A percentile compares a stretch with the other conserved stretches of the same genome.
phyloP scores from a whole-genome alignment of 2,113 vertebrate genomes.

The Grammomys dolichurus region DNA sequence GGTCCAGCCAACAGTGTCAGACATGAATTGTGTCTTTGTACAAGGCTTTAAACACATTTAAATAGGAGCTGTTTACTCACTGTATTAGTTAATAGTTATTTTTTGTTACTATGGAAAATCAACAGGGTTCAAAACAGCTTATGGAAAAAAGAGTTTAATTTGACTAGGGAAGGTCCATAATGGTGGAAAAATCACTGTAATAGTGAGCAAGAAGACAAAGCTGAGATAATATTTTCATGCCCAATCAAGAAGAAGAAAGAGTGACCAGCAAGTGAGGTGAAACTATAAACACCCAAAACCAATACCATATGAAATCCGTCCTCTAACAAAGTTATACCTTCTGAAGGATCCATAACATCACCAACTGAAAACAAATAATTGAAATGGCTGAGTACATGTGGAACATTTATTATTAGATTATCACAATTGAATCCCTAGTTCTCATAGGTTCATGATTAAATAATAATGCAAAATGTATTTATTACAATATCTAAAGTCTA shows the following conservation, averaged over 20 bases:
- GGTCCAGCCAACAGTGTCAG: background rate
- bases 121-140: background rate
- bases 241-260: background rate
- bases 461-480: background rate
- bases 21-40: background rate
- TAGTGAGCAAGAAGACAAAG: background rate
- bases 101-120: background rate
- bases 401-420: background rate
- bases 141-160: background rate
- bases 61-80: too few relatives aligned
- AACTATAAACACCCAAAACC: background rate
- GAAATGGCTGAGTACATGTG: background rate
- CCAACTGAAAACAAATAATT: background rate
- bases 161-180: background rate
- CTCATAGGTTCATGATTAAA: background rate
- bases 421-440: too few relatives aligned
- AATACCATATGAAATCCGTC: too few relatives aligned
- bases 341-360: background rate
- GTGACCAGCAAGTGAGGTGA: background rate
- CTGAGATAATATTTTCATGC: too few relatives aligned
- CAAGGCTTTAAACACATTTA: too few relatives aligned
- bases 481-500: too few relatives aligned
- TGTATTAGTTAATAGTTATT: too few relatives aligned
- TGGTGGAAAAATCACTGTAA: background rate
- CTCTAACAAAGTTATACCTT: background rate